Percentiles rank a stretch among this genome's conserved stretches.
Conservation (phyloP, 2,888 invertebrate genomes). For the Zaprionus lineosus region DNA sequence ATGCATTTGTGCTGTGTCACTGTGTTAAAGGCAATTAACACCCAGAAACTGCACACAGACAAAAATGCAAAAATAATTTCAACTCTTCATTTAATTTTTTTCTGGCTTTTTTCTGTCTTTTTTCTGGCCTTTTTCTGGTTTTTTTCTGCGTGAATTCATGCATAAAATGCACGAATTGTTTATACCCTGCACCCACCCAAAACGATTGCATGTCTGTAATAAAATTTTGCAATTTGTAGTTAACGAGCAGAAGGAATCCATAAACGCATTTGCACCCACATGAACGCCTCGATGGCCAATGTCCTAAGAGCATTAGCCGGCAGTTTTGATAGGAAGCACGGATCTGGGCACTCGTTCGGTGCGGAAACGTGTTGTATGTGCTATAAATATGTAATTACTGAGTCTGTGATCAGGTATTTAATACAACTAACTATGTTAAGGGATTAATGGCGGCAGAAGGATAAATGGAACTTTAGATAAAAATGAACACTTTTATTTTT, state of each 20-base stretch:
- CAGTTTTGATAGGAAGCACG: too few relatives aligned
- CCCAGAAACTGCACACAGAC: slow-evolving; percentile 27
- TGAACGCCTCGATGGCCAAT: neutral
- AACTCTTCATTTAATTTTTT: too few relatives aligned
- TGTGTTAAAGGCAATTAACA: slow-evolving; percentile 68
- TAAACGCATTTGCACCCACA: neutral
- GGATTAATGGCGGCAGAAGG: too few relatives aligned
- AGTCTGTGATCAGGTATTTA: too few relatives aligned
- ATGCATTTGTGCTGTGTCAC: slow-evolving; percentile 57
- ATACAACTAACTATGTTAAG: too few relatives aligned
- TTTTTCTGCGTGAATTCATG: slow-evolving; percentile 45
- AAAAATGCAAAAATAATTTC: slow-evolving; percentile 14
- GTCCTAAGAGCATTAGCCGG: too few relatives aligned
- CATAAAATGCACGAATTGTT: slow-evolving; percentile 32
- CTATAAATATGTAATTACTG: too few relatives aligned
- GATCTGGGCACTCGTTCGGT: too few relatives aligned
- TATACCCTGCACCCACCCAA: slow-evolving; percentile 17
- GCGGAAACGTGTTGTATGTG: too few relatives aligned
- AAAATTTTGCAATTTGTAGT: neutral
- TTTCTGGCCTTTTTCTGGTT: neutral
- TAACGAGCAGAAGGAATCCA: neutral
- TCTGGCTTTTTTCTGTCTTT: too few relatives aligned
- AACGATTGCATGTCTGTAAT: neutral
- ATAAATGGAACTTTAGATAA: too few relatives aligned
- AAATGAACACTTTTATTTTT: too few relatives aligned